A percentile compares a stretch with the other conserved stretches of the same genome.
Evolutionary conservation across 2,888 invertebrate species (phyloP).

Genomic region (Myopa testacea): DNA sequence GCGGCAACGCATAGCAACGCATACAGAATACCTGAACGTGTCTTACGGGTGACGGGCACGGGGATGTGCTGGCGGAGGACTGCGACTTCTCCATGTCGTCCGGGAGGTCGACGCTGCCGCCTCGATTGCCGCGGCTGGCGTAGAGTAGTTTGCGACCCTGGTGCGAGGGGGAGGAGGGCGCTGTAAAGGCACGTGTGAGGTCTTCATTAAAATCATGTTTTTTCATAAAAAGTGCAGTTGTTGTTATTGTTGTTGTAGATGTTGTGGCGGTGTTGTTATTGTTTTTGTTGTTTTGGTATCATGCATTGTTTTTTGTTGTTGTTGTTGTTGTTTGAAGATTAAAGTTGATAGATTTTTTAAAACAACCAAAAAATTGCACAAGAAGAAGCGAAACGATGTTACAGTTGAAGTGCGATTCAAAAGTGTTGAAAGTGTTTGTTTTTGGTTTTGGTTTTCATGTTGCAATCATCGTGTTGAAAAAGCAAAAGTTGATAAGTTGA

Average conservation of each 20-base stretch:
- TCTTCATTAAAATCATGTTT: background rate
- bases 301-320: conserved; percentile 10
- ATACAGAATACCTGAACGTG: conserved; percentile 68
- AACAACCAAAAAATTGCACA: background rate
- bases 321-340: background rate
- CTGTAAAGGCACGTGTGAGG: conserved; percentile 69
- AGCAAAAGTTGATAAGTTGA: conserved; percentile 1
- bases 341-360: background rate
- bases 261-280: background rate
- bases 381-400: background rate
- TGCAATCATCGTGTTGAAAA: background rate
- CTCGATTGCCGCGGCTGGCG: conserved; percentile 82
- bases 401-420: conserved; percentile 4
- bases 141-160: conserved; percentile 83
- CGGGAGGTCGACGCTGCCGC: conserved; percentile 94
- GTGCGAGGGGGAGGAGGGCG: conserved; percentile 92
- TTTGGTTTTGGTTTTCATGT: conserved; percentile 5
- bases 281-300: conserved; percentile 7
- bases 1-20: conserved; percentile 19
- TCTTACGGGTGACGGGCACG: conserved; percentile 88
- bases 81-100: conserved; percentile 91
- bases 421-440: background rate
- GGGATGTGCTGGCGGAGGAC: conserved; percentile 92
- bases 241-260: conserved; percentile 3
- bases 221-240: background rate